phyloP scores from a whole-genome alignment of 2,888 invertebrate genomes.

The Sympetrum striolatum region DNA sequence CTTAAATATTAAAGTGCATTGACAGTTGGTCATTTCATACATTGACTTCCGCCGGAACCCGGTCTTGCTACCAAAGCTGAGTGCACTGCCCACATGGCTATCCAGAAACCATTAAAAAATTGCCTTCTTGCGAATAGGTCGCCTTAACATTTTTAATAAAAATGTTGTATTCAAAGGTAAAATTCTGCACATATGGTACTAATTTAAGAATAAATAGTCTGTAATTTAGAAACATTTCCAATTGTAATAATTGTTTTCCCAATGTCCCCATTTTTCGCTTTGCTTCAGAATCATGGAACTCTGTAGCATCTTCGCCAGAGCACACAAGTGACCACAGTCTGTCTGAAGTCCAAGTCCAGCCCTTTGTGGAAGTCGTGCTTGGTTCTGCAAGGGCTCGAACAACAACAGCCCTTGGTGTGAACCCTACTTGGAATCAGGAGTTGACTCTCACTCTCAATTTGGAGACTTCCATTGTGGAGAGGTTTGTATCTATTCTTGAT shows the following conservation, averaged over 20 bases:
- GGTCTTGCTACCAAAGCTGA: too few relatives aligned
- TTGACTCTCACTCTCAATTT: constrained; percentile 70
- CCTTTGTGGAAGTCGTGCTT: constrained; percentile 79
- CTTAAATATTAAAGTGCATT: too few relatives aligned
- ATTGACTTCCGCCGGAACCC: too few relatives aligned
- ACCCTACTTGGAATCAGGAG: constrained; percentile 92
- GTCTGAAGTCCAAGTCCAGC: constrained; percentile 69
- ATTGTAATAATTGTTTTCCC: too few relatives aligned
- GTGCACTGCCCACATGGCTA: too few relatives aligned
- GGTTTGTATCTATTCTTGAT: not conserved
- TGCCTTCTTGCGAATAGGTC: too few relatives aligned
- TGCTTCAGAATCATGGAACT: constrained; percentile 4
- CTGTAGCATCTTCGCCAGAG: not conserved
- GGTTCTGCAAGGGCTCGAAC: constrained; percentile 71
- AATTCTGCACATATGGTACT: too few relatives aligned
- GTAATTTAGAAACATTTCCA: too few relatives aligned
- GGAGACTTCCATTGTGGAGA: not conserved
- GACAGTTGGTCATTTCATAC: too few relatives aligned
- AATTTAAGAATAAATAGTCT: too few relatives aligned
- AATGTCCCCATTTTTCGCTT: not conserved
- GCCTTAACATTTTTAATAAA: not conserved
- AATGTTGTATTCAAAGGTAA: not conserved
- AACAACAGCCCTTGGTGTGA: constrained; percentile 76
- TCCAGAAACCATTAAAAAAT: too few relatives aligned
- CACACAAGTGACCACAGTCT: constrained; percentile 55